These are phyloP conservation scores for Pelodytes ibericus DNA, from an alignment of 2,797 vertebrate species.

Conservation along the genomic window DNA sequence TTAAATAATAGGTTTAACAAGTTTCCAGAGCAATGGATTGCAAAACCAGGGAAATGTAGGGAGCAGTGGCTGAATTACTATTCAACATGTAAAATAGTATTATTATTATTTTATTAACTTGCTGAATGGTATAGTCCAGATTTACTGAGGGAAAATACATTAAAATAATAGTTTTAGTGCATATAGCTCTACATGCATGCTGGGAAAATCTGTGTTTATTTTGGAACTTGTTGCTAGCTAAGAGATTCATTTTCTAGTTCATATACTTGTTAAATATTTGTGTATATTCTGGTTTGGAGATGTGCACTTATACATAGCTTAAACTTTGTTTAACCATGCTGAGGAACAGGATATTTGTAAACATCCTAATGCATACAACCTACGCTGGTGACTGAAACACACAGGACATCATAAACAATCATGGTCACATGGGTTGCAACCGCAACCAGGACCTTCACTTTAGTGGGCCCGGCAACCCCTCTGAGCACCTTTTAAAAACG, in stretches of 20 bases:
- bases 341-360: too few species aligned
- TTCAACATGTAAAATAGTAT: neutral
- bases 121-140: neutral
- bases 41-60: neutral
- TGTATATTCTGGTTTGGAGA: too few species aligned
- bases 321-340: too few species aligned
- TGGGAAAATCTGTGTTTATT: constrained; percentile 1
- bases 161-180: neutral
- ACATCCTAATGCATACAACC: too few species aligned
- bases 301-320: too few species aligned
- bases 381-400: too few species aligned
- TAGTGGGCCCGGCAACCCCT: too few species aligned
- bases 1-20: neutral
- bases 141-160: neutral
- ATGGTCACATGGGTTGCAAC: too few species aligned
- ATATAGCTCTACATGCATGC: neutral
- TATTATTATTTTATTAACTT: neutral
- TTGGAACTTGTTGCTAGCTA: neutral
- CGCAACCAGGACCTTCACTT: too few species aligned
- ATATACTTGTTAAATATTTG: neutral
- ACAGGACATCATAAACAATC: too few species aligned
- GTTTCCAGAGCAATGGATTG: neutral
- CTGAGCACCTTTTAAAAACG: too few species aligned
- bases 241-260: neutral
- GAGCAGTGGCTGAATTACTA: neutral